Evolutionary conservation across 1,140 invertebrate species (phyloP), one percentile per base, ranked within the genome.

Genomic region (Zaprionus taronus): DNA sequence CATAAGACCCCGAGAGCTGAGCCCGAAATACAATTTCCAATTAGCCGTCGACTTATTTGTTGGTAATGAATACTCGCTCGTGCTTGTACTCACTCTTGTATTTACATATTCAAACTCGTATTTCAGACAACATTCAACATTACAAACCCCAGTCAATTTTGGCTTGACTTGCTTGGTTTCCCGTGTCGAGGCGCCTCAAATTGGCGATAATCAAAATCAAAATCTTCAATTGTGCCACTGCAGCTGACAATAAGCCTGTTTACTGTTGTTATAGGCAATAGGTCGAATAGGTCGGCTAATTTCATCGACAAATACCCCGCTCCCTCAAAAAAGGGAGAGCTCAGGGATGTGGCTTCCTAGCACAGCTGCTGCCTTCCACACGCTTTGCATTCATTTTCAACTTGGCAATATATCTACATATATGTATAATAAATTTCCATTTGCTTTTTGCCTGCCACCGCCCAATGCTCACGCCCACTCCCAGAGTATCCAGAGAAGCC

Each of bases 341-440:
- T 51, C 28, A 22, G 71, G 38, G 53, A 64, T 57, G 69, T 57
- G 69, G 22, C 53, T 70, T 44, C 31, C 26, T 17, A 14, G 44
- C 65, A 78, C 82, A 84, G 79, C 75, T 85, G 82, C 67, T 65
- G 17, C 68, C 58, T 73, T 67, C 51, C 69, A 53, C 56, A 68
- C 68, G 63, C 73, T 79, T 79, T 70, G 66, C 79, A 87, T 82
- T 83, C 76, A 82, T 85, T 83, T 87, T 76, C 51, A 86, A 83
- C 72, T 87, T 83, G 76, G 69, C 83, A 80, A 83, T 86, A 83
- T 82, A 87, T 87, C 76, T 86, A 86, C 76, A 86, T 85, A 78
- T 76, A 83, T 86, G 83, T 83, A 83, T 86, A 83, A 86, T 86
- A 86, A 86, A 86, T 86, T 86, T 87, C 80, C 83, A 87, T 87